Evolutionary conservation across 2,888 invertebrate species (phyloP), one percentile per base, ranked within the genome.

Genomic region (Patella caerulea): DNA sequence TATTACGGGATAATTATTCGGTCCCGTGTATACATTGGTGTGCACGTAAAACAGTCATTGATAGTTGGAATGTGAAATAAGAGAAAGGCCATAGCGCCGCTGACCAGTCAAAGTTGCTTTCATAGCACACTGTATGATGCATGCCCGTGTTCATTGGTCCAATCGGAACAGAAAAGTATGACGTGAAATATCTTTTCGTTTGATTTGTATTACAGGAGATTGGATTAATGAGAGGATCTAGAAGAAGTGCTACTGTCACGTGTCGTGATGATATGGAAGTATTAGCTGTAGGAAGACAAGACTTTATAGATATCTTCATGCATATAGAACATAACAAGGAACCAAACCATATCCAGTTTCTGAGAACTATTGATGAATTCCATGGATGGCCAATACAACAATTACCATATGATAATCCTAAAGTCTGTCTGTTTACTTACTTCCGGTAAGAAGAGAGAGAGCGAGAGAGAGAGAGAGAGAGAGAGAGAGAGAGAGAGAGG

Each of bases 251-350:
- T n/a, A 91, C 91, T n/a, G 91, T 91, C 4, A 88, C 88, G n/a
- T 91, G 91, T 77, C 85, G 88, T 76, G 88, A 89, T 5, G 85
- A 87, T 77, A 90, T 91, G 24, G 90, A 90, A 76, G 91, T 97
- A 95, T 75, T 96, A 94, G 75, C 96, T 95, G 89, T 91, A 0
- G 87, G 89, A 15, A 82, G 91, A 12, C 92, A 96, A 93, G 85
- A 96, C 95, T 91, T 90, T 78, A 85, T 91, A 19, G 81, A 95
- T 95, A 91, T 91, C 56, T 91, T 91, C 82, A 91, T 91, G 91
- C 87, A 88, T 54, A 81, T 86, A 52, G 87, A 87, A 77, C 85
- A 84, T 53, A 87, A 88, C 74, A 77, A 81, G 52, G 91, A 90
- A 76, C 91, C 91, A 0, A 90, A 90, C 34, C 90, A 90, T 82